These are phyloP conservation scores for Copsychus sechellarum DNA, from an alignment of 2,113 vertebrate genomes.

Conservation along the genomic window DNA sequence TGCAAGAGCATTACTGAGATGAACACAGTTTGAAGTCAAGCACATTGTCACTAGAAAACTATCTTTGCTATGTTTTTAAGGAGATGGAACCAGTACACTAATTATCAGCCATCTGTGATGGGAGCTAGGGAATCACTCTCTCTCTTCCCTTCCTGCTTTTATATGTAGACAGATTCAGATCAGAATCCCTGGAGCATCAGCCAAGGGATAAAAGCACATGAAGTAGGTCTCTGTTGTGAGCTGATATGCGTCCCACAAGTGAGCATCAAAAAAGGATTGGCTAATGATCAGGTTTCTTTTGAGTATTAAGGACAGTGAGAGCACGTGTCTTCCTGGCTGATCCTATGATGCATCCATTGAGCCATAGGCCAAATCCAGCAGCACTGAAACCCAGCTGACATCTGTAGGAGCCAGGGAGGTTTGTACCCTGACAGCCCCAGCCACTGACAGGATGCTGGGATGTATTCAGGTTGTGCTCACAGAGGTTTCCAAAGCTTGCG, in stretches of 20 bases:
- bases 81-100: not conserved
- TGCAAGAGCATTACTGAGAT: not conserved
- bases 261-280: not conserved
- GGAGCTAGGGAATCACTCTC: not conserved
- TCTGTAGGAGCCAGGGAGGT: not conserved
- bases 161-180: not conserved
- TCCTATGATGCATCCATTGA: not conserved
- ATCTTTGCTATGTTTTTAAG: not conserved
- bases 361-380: not conserved
- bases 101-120: slow-evolving; percentile 49
- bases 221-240: not conserved
- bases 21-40: slow-evolving; percentile 6
- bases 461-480: not conserved
- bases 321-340: not conserved
- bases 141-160: not conserved
- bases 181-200: slow-evolving; percentile 9
- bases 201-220: not conserved
- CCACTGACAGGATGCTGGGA: rapidly evolving
- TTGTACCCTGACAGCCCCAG: not conserved
- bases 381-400: not conserved
- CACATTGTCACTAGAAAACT: slow-evolving; percentile 13
- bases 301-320: not conserved
- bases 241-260: not conserved
- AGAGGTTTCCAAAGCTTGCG: not conserved
- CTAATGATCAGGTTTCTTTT: not conserved